A percentile compares a stretch with the other conserved stretches of the same genome.
These are phyloP conservation scores for Geophilus truncorum DNA, from an alignment of 2,888 invertebrate genomes.

Conservation along the genomic window DNA sequence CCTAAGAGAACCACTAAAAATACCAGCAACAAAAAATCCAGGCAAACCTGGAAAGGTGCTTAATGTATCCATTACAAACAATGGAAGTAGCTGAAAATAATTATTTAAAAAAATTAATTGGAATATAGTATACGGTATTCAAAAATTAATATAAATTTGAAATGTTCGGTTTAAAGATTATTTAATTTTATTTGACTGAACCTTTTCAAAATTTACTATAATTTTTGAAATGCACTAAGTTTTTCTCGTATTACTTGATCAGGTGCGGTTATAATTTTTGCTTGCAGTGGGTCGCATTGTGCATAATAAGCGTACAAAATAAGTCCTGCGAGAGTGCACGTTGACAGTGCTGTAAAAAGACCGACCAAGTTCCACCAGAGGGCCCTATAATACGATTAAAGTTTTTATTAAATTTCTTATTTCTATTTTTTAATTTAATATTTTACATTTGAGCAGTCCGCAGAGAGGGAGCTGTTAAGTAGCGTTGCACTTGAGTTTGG, in stretches of 20 bases:
- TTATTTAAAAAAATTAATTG: constrained; percentile 46
- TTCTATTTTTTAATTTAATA: background rate
- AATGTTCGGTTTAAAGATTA: too few species aligned
- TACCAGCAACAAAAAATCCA: constrained; percentile 90
- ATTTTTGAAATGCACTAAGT: too few species aligned
- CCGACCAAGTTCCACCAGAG: constrained; percentile 40
- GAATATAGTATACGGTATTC: too few species aligned
- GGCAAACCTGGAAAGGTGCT: constrained; percentile 71
- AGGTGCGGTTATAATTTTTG: constrained; percentile 22
- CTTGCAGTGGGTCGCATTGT: constrained; percentile 44
- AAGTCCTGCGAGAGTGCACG: constrained; percentile 42
- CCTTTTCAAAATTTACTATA: too few species aligned
- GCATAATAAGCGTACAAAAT: constrained; percentile 46
- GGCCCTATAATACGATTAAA: constrained; percentile 40
- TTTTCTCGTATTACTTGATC: constrained; percentile 30
- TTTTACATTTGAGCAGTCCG: constrained; percentile 39
- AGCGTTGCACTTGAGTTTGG: constrained; percentile 90
- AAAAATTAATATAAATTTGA: too few species aligned
- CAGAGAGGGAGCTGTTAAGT: constrained; percentile 68
- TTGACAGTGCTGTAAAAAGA: background rate
- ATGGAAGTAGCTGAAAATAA: constrained; percentile 76
- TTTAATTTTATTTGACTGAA: too few species aligned
- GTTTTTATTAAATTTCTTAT: too few species aligned
- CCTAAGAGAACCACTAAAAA: constrained; percentile 94
- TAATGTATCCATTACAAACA: constrained; percentile 80